Evolutionary conservation across 2,888 invertebrate genomes (phyloP).

Genomic region (Synergus laeviventris): DNA sequence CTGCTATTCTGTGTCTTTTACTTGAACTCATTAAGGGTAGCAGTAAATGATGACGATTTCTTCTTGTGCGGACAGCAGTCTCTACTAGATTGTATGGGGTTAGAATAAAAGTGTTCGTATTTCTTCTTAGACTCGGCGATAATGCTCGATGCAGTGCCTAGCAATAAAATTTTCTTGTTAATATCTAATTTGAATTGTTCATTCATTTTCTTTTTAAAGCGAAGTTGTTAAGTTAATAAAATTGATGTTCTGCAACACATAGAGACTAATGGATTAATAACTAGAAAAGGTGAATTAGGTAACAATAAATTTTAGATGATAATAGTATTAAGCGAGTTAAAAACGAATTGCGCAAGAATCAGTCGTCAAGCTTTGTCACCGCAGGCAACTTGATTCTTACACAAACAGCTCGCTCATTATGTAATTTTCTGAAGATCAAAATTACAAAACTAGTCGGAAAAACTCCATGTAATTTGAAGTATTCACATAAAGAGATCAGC

Average conservation of each 20-base stretch:
- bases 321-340: conserved; percentile 20
- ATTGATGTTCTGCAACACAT: background rate
- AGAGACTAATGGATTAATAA: background rate
- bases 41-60: conserved; percentile 67
- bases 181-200: background rate
- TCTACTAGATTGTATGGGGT: conserved; percentile 70
- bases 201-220: background rate
- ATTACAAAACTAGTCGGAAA: background rate
- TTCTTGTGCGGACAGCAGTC: conserved; percentile 65
- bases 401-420: conserved; percentile 23
- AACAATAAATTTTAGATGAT: conserved; percentile 30
- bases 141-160: conserved; percentile 72
- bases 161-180: conserved; percentile 39
- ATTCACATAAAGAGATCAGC: background rate
- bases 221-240: background rate
- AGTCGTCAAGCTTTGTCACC: conserved; percentile 19
- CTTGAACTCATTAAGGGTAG: conserved; percentile 65
- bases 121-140: conserved; percentile 65
- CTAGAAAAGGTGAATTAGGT: background rate
- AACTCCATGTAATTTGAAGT: background rate
- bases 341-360: conserved; percentile 16
- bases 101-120: conserved; percentile 63
- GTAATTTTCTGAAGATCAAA: conserved; percentile 1
- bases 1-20: conserved; percentile 65
- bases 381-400: conserved; percentile 15